phyloP scores from a whole-genome alignment of 2,113 vertebrate species.

The Vimba vimba region DNA sequence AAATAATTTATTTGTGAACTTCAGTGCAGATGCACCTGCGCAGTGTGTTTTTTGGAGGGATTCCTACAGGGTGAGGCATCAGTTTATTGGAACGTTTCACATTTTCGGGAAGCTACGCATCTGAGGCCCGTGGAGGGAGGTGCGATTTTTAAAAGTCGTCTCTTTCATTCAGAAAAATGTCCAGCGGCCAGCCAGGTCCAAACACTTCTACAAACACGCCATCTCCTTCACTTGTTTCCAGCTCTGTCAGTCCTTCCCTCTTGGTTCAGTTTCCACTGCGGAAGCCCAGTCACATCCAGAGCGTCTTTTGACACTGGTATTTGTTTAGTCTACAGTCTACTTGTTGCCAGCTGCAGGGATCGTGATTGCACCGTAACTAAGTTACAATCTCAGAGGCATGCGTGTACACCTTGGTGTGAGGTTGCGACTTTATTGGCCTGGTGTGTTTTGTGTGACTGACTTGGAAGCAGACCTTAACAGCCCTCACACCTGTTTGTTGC shows the following conservation, averaged over 20 bases:
- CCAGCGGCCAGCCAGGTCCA: slow-evolving; percentile 56
- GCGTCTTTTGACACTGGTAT: slow-evolving; percentile 32
- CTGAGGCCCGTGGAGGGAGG: slow-evolving; percentile 22
- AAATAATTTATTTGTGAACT: background rate
- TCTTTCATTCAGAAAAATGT: slow-evolving; percentile 71
- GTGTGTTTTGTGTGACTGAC: slow-evolving; percentile 36
- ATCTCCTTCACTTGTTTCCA: slow-evolving; percentile 60
- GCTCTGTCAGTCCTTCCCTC: slow-evolving; percentile 42
- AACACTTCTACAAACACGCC: slow-evolving; percentile 74
- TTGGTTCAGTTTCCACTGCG: slow-evolving; percentile 62
- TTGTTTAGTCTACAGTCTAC: slow-evolving; percentile 57
- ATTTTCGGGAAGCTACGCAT: slow-evolving; percentile 48
- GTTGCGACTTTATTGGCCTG: slow-evolving; percentile 10
- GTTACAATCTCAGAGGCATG: slow-evolving; percentile 28
- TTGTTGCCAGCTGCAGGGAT: slow-evolving; percentile 36
- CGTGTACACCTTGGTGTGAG: slow-evolving; percentile 19
- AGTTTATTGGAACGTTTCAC: slow-evolving; percentile 48
- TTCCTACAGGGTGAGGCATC: slow-evolving; percentile 49
- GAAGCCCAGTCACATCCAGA: slow-evolving; percentile 44
- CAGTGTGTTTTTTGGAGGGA: slow-evolving; percentile 48
- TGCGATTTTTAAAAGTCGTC: slow-evolving; percentile 52
- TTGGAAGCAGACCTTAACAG: slow-evolving; percentile 51
- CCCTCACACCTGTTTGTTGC: slow-evolving; percentile 55
- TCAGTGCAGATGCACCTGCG: slow-evolving; percentile 52
- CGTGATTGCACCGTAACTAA: slow-evolving; percentile 36